Evolutionary conservation across 1,140 invertebrate species (phyloP).

Genomic region (Whitmania pigra): DNA sequence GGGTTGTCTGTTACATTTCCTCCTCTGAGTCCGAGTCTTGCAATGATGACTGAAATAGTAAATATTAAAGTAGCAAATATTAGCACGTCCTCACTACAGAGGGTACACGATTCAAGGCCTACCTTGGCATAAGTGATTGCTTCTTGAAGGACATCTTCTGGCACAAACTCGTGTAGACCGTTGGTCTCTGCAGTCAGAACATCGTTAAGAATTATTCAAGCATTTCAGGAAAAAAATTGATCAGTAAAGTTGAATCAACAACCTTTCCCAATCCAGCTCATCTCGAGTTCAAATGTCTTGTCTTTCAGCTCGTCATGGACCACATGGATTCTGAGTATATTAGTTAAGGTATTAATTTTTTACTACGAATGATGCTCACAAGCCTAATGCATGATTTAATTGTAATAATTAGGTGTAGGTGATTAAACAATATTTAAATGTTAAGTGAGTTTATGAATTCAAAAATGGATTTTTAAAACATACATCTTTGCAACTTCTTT

Average conservation of each 20-base stretch:
- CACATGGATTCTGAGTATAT: slow-evolving; percentile 64
- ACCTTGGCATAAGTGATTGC: slow-evolving; percentile 65
- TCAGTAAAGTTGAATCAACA: slow-evolving; percentile 24
- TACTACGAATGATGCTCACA: slow-evolving; percentile 11
- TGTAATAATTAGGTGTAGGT: neutral
- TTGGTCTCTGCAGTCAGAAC: slow-evolving; percentile 29
- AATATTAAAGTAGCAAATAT: no score
- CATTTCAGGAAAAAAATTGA: no score
- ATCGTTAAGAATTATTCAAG: no score
- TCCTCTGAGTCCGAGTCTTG: slow-evolving; percentile 65
- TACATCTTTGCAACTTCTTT: slow-evolving; percentile 92
- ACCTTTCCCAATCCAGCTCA: slow-evolving; percentile 81
- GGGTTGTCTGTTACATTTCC: neutral
- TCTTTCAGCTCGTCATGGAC: slow-evolving; percentile 98
- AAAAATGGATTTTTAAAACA: slow-evolving; percentile 30
- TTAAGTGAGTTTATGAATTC: neutral
- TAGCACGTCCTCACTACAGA: no score
- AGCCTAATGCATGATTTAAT: neutral
- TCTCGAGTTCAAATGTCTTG: slow-evolving; percentile 90
- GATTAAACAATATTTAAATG: slow-evolving; percentile 12
- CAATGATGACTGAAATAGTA: slow-evolving; percentile 50
- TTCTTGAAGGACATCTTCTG: slow-evolving; percentile 43
- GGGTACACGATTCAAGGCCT: neutral
- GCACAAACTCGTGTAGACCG: slow-evolving; percentile 37
- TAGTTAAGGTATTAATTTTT: slow-evolving; percentile 27